Evolutionary conservation across 2,113 vertebrate genomes (phyloP), one percentile per base, ranked within the genome.

Genomic region (Stegostoma tigrinum): DNA sequence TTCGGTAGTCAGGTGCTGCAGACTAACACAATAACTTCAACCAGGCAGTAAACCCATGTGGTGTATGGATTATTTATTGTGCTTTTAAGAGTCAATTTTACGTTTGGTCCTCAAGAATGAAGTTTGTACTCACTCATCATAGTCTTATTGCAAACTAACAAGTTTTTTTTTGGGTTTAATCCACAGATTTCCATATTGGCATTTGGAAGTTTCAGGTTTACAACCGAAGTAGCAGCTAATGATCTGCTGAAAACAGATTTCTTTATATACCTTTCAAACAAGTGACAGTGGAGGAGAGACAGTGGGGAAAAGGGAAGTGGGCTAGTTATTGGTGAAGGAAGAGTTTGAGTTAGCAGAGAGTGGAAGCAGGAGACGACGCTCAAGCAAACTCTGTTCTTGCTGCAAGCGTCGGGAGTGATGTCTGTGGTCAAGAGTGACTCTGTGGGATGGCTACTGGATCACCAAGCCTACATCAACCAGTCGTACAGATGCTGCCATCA

Each of bases 401-500:
- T 19, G 4, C 15, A n/a, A 66, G 64, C 42, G 5, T 67, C 21
- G 67, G 3, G 21, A 30, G 86, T 48, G 24, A 95, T 95, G 94
- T 27, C 94, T 30, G 94, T 95, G 68, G 67, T 95, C 12, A 72
- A 27, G 68, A 48, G 45, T 30, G 68, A 72, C 24, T 5, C 42
- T 48, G 94, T 72, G 38, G 94, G 94, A 34, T 95, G 94, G 94
- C 27, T 72, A 15, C 30, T 95, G 23, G 94, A 95, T 72, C 94
- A 95, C 30, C 67, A 34, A 42, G 7, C 68, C 27, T 72, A 95
- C 67, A 72, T 95, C 68, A 95, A 95, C 42, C 67, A 72, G 66
- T 48, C 15, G 5, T 95, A 95, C 15, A 48, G 94, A 19, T 95
- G 68, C 68, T 95, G 94, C 27, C 94, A 95, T 27, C 67, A 17